phyloP scores from a whole-genome alignment of 2,888 invertebrate species.

The Lacanobia oleracea region DNA sequence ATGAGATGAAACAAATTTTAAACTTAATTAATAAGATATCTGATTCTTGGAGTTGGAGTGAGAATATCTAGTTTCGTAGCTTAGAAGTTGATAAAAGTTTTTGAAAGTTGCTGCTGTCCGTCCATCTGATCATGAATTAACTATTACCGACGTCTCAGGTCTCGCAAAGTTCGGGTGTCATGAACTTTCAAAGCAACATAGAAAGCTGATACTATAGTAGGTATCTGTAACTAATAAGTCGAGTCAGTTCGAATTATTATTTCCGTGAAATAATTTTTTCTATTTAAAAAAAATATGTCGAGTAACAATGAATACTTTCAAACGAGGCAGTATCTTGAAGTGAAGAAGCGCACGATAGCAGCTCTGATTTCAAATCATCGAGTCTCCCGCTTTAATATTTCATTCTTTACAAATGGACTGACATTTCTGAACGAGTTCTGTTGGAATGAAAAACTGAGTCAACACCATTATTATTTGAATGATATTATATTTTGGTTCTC shows the following conservation, averaged over 20 bases:
- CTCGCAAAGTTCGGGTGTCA: constrained; percentile 27
- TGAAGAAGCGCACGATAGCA: constrained; percentile 73
- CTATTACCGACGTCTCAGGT: constrained; percentile 18
- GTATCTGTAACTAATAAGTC: neutral
- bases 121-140: constrained; percentile 42
- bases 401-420: constrained; percentile 83
- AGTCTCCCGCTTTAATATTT: constrained; percentile 81
- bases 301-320: constrained; percentile 39
- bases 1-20: constrained; percentile 3
- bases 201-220: neutral
- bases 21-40: constrained; percentile 4
- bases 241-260: neutral
- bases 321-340: constrained; percentile 73
- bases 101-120: constrained; percentile 5
- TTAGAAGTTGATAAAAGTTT: constrained; percentile 19
- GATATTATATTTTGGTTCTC: constrained; percentile 66
- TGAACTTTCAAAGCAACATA: constrained; percentile 28
- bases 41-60: neutral
- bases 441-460: constrained; percentile 77
- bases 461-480: constrained; percentile 76
- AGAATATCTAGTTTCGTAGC: constrained; percentile 1
- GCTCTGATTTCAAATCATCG: constrained; percentile 82
- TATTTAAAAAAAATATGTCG: neutral
- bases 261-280: neutral
- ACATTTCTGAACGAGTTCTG: constrained; percentile 77